phyloP scores from a whole-genome alignment of 1,140 invertebrate genomes.

The Anastrepha obliqua region DNA sequence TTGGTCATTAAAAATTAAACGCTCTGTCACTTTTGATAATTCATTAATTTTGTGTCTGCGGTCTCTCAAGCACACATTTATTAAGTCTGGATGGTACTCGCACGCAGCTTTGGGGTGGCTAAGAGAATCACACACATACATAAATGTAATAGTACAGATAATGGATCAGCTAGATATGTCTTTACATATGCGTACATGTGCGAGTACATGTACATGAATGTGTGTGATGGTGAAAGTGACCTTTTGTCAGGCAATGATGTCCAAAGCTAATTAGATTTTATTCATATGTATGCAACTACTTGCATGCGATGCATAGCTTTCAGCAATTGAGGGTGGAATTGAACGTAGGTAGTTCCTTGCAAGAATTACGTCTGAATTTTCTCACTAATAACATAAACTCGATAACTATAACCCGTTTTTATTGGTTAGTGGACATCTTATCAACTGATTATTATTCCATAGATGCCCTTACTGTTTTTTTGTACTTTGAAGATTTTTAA shows the following conservation, averaged over 20 bases:
- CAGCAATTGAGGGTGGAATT: neutral
- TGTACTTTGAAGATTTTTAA: neutral
- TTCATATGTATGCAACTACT: neutral
- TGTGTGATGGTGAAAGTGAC: neutral
- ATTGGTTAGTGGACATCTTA: neutral
- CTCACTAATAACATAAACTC: neutral
- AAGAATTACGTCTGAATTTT: neutral
- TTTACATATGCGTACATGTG: neutral
- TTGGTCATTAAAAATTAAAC: neutral
- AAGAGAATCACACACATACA: neutral
- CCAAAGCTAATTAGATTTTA: conserved; percentile 12
- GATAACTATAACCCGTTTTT: neutral
- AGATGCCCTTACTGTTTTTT: neutral
- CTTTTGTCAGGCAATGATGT: neutral
- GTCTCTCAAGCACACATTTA: neutral
- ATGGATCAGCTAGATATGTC: neutral
- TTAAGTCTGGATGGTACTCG: too few species aligned
- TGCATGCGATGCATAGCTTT: neutral
- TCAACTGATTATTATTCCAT: neutral
- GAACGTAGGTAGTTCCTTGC: too few species aligned
- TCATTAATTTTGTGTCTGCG: neutral
- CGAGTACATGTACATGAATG: neutral
- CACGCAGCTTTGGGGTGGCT: neutral
- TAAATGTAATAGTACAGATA: neutral
- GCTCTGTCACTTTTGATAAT: neutral